phyloP scores from a whole-genome alignment of 1,140 invertebrate genomes.

The Drosophila takahashii region DNA sequence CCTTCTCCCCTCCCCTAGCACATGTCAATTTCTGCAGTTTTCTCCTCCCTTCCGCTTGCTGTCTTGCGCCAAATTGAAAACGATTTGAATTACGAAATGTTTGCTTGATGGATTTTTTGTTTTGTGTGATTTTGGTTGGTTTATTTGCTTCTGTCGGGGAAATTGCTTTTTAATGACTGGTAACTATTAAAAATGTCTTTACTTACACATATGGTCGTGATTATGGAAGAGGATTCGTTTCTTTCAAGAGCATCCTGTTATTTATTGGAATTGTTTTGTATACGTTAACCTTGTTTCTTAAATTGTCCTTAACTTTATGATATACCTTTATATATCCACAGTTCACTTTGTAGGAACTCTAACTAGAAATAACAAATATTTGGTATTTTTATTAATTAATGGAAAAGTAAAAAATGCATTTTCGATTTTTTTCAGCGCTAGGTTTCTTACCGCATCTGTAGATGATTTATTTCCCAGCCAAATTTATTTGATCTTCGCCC shows the following conservation, averaged over 20 bases:
- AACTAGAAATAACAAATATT: too few relatives aligned
- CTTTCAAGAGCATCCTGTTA: too few relatives aligned
- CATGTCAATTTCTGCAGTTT: slow-evolving; percentile 42
- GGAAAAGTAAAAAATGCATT: too few relatives aligned
- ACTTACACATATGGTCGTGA: not conserved
- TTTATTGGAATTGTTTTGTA: too few relatives aligned
- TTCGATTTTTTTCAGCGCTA: too few relatives aligned
- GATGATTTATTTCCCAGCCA: not conserved
- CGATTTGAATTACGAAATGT: slow-evolving; percentile 54
- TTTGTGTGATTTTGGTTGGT: slow-evolving; percentile 23
- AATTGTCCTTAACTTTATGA: too few relatives aligned
- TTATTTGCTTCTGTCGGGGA: slow-evolving; percentile 13
- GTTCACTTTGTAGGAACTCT: too few relatives aligned
- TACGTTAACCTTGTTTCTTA: too few relatives aligned
- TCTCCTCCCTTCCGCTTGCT: slow-evolving; percentile 5
- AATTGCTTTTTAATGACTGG: slow-evolving; percentile 67
- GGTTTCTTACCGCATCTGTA: not conserved
- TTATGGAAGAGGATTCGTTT: too few relatives aligned
- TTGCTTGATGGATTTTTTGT: slow-evolving; percentile 59
- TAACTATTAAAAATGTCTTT: slow-evolving; percentile 25
- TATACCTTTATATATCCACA: too few relatives aligned
- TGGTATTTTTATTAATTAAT: too few relatives aligned
- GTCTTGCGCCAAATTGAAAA: slow-evolving; percentile 50
- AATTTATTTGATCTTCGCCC: not conserved
- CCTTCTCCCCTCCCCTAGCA: slow-evolving; percentile 56